Evolutionary conservation across 2,113 vertebrate genomes (phyloP).

Genomic region (Regulus satrapa): DNA sequence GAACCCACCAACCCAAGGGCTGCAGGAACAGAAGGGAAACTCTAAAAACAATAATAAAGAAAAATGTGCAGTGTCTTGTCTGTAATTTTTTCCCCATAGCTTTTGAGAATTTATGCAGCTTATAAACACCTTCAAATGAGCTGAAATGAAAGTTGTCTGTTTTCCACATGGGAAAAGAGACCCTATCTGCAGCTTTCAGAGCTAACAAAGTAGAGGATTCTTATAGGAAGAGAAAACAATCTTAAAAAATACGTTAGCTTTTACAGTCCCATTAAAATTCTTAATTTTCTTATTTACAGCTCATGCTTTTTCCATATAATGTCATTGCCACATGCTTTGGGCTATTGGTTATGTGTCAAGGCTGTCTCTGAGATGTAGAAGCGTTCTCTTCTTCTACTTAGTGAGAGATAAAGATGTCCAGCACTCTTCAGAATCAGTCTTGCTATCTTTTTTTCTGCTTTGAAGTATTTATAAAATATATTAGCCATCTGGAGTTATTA

Average conservation of each 20-base stretch:
- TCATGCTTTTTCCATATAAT: neutral
- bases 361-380: neutral
- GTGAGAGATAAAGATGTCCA: neutral
- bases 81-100: neutral
- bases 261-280: neutral
- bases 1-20: neutral
- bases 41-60: neutral
- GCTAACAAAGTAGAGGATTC: neutral
- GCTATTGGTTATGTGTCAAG: neutral
- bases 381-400: neutral
- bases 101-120: neutral
- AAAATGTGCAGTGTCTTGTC: neutral
- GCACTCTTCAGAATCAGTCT: neutral
- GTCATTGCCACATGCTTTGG: neutral
- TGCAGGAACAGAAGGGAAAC: neutral
- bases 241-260: neutral
- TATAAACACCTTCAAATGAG: neutral
- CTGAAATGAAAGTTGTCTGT: neutral
- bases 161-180: neutral
- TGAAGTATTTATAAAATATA: neutral
- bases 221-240: neutral
- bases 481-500: neutral
- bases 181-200: neutral
- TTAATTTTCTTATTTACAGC: neutral
- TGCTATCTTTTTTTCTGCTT: neutral